Conservation (phyloP, 2,113 vertebrate genomes). For the Cinclus cinclus region DNA sequence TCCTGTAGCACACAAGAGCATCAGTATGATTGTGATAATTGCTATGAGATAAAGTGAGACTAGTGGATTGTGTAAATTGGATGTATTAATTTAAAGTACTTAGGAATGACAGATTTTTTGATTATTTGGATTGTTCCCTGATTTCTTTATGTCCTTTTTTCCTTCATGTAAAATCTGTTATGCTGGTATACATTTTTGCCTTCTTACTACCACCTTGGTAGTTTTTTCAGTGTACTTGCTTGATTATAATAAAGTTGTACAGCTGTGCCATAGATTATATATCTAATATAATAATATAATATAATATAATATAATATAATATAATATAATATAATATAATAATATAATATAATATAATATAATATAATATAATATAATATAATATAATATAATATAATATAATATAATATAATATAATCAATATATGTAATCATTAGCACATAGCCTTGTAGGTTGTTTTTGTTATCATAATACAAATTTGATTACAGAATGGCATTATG, state of each 20-base stretch:
- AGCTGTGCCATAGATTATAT: neutral
- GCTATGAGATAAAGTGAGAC: neutral
- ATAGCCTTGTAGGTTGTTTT: neutral
- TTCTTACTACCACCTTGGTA: neutral
- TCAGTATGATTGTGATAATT: neutral
- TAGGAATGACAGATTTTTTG: neutral
- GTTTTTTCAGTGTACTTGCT: neutral
- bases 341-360: too few species aligned
- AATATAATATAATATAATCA: too few species aligned
- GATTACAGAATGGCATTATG: neutral
- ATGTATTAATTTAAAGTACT: neutral
- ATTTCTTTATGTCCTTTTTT: neutral
- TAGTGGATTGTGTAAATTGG: neutral
- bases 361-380: too few species aligned
- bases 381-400: too few species aligned
- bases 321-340: too few species aligned
- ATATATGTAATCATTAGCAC: neutral
- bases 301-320: too few species aligned
- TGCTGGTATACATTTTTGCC: neutral
- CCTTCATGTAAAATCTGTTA: neutral
- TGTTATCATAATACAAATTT: neutral
- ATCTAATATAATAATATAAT: too few species aligned
- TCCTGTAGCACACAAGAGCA: neutral
- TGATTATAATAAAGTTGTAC: neutral
- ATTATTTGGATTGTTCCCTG: neutral